These are phyloP conservation scores for Oxyteleia sp. DNA, from an alignment of 2,888 invertebrate genomes.

Conservation along the genomic window DNA sequence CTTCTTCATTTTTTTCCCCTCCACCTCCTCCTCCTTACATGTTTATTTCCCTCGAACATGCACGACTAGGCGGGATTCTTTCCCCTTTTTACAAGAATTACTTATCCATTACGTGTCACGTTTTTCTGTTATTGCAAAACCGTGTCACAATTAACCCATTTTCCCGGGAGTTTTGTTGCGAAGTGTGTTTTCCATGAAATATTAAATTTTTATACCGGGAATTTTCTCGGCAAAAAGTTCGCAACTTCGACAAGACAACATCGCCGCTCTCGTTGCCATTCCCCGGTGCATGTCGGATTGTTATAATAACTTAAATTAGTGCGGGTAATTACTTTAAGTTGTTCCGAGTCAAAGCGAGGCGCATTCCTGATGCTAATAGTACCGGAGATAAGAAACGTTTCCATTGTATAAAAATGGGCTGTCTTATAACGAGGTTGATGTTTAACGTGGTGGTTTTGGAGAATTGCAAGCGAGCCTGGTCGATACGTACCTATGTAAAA, in stretches of 20 bases:
- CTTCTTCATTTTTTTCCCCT: too few relatives aligned
- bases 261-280: not conserved
- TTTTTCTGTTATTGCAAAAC: slow-evolving; percentile 41
- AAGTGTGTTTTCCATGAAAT: slow-evolving; percentile 20
- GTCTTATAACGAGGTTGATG: not conserved
- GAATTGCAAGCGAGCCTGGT: not conserved
- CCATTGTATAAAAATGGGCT: not conserved
- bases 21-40: not conserved
- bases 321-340: slow-evolving; percentile 22
- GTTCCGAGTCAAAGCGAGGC: not conserved
- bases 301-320: slow-evolving; percentile 36
- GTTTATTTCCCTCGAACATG: slow-evolving; percentile 2
- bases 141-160: slow-evolving; percentile 50
- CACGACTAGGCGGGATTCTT: not conserved
- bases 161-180: slow-evolving; percentile 4
- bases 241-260: slow-evolving; percentile 11
- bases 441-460: not conserved
- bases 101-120: slow-evolving; percentile 34
- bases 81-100: slow-evolving; percentile 8
- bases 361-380: slow-evolving; percentile 6
- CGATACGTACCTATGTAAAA: too few relatives aligned
- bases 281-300: slow-evolving; percentile 17
- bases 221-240: slow-evolving; percentile 20
- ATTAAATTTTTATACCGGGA: slow-evolving; percentile 29
- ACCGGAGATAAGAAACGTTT: not conserved